A percentile compares a stretch with the other conserved stretches of the same genome.
Evolutionary conservation across 2,113 vertebrate species (phyloP).

Genomic region (Lathamus discolor): DNA sequence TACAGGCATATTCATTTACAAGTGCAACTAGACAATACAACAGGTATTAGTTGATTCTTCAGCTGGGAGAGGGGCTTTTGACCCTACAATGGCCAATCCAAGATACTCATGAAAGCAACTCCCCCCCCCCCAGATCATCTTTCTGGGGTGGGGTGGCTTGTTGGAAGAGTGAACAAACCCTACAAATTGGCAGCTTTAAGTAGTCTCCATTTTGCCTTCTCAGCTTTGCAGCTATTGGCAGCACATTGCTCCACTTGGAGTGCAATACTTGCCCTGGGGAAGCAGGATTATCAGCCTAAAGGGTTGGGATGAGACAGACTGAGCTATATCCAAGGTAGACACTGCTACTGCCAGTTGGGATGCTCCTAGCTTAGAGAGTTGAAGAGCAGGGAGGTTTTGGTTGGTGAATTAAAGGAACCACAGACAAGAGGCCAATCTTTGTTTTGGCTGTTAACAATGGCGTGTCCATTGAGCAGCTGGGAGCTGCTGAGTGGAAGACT

Average conservation of each 20-base stretch:
- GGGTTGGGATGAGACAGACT: not conserved
- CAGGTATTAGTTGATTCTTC: not conserved
- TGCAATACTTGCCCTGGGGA: not conserved
- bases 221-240: not conserved
- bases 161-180: not conserved
- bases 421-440: not conserved
- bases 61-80: not conserved
- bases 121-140: too few species aligned
- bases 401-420: not conserved
- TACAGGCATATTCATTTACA: slow-evolving; percentile 86
- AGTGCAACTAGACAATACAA: slow-evolving; percentile 77
- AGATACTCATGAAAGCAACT: not conserved
- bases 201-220: not conserved
- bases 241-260: fast-evolving
- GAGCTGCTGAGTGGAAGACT: not conserved
- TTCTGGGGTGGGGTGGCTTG: not conserved
- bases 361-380: not conserved
- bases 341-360: not conserved
- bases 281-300: not conserved
- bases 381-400: not conserved
- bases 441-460: not conserved
- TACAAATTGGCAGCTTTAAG: not conserved
- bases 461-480: fast-evolving
- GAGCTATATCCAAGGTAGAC: not conserved
- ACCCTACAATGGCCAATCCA: not conserved